Evolutionary conservation across 2,113 vertebrate species (phyloP).

Genomic region (Odontophorus gujanensis): DNA sequence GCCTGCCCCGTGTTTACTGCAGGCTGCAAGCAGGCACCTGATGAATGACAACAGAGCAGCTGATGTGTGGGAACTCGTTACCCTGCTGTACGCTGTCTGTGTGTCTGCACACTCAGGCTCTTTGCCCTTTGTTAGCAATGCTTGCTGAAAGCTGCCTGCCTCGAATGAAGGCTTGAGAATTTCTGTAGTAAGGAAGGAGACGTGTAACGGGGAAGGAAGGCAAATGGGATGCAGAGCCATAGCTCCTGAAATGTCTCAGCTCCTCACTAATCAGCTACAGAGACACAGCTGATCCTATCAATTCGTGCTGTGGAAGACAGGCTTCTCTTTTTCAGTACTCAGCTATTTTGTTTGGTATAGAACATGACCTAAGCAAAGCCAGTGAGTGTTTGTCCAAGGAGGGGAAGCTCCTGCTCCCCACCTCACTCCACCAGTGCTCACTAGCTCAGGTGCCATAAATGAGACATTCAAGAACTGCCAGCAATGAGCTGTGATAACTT

Average conservation of each 20-base stretch:
- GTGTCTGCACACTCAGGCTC: constrained; percentile 12
- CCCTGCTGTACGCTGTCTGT: not conserved
- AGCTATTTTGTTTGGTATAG: not conserved
- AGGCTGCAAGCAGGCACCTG: not conserved
- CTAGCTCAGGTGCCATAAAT: not conserved
- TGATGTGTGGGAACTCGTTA: constrained; percentile 20
- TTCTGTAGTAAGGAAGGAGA: no score
- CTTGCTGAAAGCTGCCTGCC: constrained; percentile 17
- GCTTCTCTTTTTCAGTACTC: constrained; percentile 33
- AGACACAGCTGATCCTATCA: constrained; percentile 30
- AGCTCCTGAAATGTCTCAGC: constrained; percentile 6
- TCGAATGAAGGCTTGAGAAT: not conserved
- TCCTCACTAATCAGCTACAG: constrained; percentile 9
- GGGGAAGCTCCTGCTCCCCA: not conserved
- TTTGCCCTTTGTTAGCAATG: not conserved
- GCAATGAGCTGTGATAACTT: not conserved
- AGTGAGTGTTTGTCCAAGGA: rapidly evolving
- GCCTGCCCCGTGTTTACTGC: not conserved
- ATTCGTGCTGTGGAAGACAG: constrained; percentile 35
- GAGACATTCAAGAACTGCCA: rapidly evolving
- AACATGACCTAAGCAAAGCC: not conserved
- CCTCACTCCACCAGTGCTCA: not conserved
- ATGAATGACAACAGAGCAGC: not conserved
- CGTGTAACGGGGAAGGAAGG: not conserved
- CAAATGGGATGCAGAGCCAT: not conserved